phyloP scores from a whole-genome alignment of 2,888 invertebrate species.

The Dendrolimus houi region DNA sequence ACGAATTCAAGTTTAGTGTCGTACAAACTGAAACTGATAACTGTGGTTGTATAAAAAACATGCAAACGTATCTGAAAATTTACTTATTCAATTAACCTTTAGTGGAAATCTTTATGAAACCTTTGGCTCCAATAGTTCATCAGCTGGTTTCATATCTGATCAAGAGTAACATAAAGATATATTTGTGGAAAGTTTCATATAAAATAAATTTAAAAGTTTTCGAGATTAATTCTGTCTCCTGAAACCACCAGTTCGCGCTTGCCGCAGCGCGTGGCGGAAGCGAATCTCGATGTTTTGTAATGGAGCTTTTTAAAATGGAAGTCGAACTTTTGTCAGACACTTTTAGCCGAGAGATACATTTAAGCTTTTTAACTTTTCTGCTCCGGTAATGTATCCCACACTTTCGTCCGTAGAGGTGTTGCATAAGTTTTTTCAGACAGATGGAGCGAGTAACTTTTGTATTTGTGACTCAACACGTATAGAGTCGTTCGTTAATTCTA shows the following conservation, averaged over 20 bases:
- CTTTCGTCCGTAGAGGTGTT: constrained; percentile 60
- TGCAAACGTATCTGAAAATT: not conserved
- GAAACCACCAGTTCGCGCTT: constrained; percentile 53
- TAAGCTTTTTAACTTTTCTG: constrained; percentile 77
- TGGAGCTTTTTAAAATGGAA: constrained; percentile 77
- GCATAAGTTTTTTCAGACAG: constrained; percentile 58
- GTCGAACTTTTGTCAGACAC: constrained; percentile 77
- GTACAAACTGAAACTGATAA: constrained; percentile 40
- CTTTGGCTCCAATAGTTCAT: too few species aligned
- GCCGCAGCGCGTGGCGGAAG: constrained; percentile 66
- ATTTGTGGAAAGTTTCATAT: constrained; percentile 41
- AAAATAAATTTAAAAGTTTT: constrained; percentile 69
- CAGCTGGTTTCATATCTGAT: too few species aligned
- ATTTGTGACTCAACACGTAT: constrained; percentile 46
- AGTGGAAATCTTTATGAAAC: not conserved
- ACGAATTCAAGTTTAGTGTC: constrained; percentile 68
- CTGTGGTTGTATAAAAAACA: constrained; percentile 16
- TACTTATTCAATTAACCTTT: not conserved
- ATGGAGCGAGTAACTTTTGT: constrained; percentile 51
- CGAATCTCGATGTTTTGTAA: constrained; percentile 76
- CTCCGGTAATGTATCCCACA: constrained; percentile 74
- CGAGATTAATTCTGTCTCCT: constrained; percentile 62
- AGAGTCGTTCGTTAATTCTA: constrained; percentile 54
- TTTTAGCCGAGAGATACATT: constrained; percentile 76
- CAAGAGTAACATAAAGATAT: not conserved